Evolutionary conservation across 35 echinoderm and acorn worm species (phyloP).

Genomic region (Lytechinus variegatus): DNA sequence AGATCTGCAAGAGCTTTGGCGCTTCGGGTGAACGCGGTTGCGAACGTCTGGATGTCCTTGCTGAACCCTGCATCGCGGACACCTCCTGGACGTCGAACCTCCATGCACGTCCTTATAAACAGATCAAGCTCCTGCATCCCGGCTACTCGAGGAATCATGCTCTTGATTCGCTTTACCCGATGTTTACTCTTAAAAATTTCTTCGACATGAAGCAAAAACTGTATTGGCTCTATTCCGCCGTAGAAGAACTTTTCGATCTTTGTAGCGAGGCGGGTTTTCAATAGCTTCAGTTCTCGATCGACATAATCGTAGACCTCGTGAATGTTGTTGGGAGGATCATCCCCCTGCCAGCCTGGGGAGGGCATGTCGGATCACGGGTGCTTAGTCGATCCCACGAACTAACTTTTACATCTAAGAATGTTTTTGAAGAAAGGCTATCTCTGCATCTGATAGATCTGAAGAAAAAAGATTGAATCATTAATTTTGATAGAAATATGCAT

Average conservation of each 20-base stretch:
- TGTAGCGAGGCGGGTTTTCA: constrained; percentile 76
- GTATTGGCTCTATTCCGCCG: constrained; percentile 88
- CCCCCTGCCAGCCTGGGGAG: constrained; percentile 74
- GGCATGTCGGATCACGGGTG: constrained; percentile 19
- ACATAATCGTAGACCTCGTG: constrained; percentile 93
- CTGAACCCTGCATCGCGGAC: constrained; percentile 83
- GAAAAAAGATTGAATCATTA: not conserved
- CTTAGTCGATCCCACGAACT: not conserved
- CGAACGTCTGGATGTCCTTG: constrained; percentile 81
- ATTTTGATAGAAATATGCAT: not conserved
- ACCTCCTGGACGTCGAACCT: constrained; percentile 80
- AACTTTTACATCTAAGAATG: not conserved
- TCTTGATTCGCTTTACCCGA: constrained; percentile 78
- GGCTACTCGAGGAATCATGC: constrained; percentile 63
- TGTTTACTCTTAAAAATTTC: constrained; percentile 96
- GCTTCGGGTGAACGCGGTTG: constrained; percentile 63
- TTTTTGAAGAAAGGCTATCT: not conserved
- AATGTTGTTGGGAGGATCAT: constrained; percentile 63
- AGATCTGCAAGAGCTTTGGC: constrained; percentile 69
- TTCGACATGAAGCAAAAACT: constrained; percentile 90
- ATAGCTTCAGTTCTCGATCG: constrained; percentile 69
- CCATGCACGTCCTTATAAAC: constrained; percentile 74
- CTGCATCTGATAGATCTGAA: not conserved
- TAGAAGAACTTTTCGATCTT: constrained; percentile 93
- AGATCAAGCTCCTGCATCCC: constrained; percentile 78